Percentiles rank a stretch among this genome's conserved stretches.
phyloP scores from a whole-genome alignment of 2,113 vertebrate species.

The Craseonycteris thonglongyai region DNA sequence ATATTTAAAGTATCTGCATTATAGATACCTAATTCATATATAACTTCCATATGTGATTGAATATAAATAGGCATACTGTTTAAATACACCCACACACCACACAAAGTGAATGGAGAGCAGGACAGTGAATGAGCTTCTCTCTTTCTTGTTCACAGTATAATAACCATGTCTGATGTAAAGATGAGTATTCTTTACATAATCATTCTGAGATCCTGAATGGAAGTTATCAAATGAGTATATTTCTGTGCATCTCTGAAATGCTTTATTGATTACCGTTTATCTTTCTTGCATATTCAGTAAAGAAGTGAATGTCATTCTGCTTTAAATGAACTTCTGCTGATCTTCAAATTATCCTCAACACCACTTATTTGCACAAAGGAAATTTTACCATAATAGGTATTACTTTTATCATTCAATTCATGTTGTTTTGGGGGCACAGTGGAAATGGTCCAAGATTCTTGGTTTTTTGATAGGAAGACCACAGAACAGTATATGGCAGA shows the following conservation, averaged over 20 bases:
- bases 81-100: slow-evolving; percentile 39
- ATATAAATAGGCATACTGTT: slow-evolving; percentile 62
- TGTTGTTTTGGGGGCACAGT: neutral
- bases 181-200: neutral
- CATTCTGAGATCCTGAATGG: neutral
- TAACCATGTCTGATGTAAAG: neutral
- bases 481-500: neutral
- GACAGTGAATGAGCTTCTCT: neutral
- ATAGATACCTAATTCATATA: slow-evolving; percentile 68
- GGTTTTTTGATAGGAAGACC: neutral
- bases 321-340: neutral
- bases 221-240: neutral
- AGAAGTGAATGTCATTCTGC: neutral
- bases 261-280: neutral
- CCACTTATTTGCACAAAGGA: neutral
- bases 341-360: neutral
- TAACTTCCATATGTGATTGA: slow-evolving; percentile 53
- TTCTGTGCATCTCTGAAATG: neutral
- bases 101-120: neutral
- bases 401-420: neutral
- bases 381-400: neutral
- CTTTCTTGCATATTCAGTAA: neutral
- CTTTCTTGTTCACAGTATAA: neutral
- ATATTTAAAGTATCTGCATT: slow-evolving; percentile 66
- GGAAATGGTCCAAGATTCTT: neutral